Conservation (phyloP, 2,113 vertebrate species). For the Piprites chloris region DNA sequence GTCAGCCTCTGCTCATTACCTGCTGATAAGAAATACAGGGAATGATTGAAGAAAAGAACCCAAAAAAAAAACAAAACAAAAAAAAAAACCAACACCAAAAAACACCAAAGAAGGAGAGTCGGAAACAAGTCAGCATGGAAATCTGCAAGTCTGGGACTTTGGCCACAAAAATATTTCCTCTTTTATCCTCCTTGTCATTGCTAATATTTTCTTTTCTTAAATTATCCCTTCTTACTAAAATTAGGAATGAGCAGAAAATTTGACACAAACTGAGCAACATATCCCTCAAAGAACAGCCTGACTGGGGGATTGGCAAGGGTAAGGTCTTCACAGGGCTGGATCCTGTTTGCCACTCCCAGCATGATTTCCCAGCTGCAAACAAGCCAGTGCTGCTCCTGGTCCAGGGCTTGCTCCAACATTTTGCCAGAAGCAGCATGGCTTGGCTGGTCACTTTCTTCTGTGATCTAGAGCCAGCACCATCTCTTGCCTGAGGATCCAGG, state of each 20-base stretch:
- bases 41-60: not conserved
- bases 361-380: not conserved
- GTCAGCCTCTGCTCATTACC: not conserved
- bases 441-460: accelerated
- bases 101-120: not conserved
- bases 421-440: accelerated
- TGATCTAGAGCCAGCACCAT: not conserved
- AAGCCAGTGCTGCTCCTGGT: accelerated
- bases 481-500: not conserved
- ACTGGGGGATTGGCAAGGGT: not conserved
- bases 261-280: not conserved
- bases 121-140: not conserved
- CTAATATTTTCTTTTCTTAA: not conserved
- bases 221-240: not conserved
- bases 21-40: not conserved
- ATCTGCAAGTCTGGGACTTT: not conserved
- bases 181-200: not conserved
- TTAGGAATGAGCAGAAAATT: not conserved
- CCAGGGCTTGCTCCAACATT: not conserved
- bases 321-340: not conserved
- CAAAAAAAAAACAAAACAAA: no score
- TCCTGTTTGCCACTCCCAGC: not conserved
- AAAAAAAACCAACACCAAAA: no score
- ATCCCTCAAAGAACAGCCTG: not conserved
- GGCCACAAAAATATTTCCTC: not conserved